phyloP scores from a whole-genome alignment of 2,888 invertebrate genomes.

The Cryptocephalus moraei region DNA sequence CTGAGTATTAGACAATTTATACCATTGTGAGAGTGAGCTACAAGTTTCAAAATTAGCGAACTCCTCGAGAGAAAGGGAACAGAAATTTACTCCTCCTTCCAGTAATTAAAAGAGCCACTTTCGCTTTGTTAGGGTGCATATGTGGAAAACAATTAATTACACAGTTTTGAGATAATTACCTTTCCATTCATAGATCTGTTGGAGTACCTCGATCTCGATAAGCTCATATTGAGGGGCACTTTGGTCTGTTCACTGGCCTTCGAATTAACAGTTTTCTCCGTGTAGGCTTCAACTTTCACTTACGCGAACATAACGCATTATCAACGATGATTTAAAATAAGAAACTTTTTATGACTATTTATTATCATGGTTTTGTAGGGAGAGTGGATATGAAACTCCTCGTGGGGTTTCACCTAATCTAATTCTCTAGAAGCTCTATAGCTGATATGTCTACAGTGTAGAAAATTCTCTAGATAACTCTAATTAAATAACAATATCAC shows the following conservation, averaged over 20 bases:
- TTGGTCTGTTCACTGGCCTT: background rate
- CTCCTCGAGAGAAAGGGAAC: no score
- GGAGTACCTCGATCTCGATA: constrained; percentile 28
- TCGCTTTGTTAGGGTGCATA: constrained; percentile 1
- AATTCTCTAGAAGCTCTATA: constrained; percentile 17
- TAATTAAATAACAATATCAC: constrained; percentile 20
- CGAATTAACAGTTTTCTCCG: background rate
- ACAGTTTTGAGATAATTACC: constrained; percentile 21
- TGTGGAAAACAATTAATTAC: no score
- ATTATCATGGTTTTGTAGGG: constrained; percentile 19
- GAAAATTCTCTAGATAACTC: constrained; percentile 8
- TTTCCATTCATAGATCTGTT: constrained; percentile 29
- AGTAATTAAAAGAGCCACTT: background rate
- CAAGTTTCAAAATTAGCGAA: no score
- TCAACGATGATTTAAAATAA: constrained; percentile 7
- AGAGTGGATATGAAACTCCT: constrained; percentile 5
- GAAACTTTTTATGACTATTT: constrained; percentile 12
- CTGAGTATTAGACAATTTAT: no score
- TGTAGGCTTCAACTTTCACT: background rate
- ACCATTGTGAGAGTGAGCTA: no score
- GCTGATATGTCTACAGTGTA: constrained; percentile 21
- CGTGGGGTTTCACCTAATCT: constrained; percentile 7
- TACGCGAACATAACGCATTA: constrained; percentile 1
- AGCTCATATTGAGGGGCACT: constrained; percentile 20
- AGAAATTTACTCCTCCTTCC: background rate